Conservation (phyloP, 2,888 invertebrate genomes). For the Tenthredo scrophulariae region DNA sequence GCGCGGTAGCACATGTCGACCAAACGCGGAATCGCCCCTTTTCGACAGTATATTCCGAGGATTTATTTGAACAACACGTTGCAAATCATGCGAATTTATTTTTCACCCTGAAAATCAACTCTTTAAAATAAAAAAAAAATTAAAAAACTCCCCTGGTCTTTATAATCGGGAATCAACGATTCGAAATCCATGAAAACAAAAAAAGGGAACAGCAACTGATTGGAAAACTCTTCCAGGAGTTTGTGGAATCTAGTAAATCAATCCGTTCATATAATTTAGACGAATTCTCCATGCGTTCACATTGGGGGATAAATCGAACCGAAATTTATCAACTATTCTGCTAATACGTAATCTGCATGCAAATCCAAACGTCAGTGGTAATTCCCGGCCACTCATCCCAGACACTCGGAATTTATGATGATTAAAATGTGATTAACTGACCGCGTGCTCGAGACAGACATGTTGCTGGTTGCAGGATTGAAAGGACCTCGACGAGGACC, state of each 20-base stretch:
- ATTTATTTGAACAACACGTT: constrained; percentile 22
- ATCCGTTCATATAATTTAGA: not conserved
- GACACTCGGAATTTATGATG: not conserved
- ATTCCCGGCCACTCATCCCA: not conserved
- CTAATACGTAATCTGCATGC: not conserved
- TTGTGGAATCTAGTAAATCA: not conserved
- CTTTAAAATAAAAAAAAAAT: too few species aligned
- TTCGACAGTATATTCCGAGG: not conserved
- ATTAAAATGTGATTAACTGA: constrained; percentile 48
- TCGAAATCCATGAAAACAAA: not conserved
- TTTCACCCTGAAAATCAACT: not conserved
- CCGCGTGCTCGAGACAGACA: constrained; percentile 53
- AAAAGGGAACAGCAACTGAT: not conserved
- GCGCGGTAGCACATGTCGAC: constrained; percentile 32
- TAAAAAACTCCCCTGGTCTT: not conserved
- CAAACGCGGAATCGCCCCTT: constrained; percentile 10
- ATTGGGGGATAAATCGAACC: not conserved
- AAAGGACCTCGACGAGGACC: constrained; percentile 37
- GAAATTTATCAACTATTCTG: not conserved
- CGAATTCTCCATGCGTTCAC: not conserved
- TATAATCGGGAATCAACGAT: not conserved
- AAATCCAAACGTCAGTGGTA: not conserved
- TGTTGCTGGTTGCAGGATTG: constrained; percentile 35
- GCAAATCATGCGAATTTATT: not conserved
- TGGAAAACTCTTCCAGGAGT: not conserved